A percentile compares a stretch with the other conserved stretches of the same genome.
Conservation (phyloP, 2,113 vertebrate genomes). For the Zootoca vivipara region DNA sequence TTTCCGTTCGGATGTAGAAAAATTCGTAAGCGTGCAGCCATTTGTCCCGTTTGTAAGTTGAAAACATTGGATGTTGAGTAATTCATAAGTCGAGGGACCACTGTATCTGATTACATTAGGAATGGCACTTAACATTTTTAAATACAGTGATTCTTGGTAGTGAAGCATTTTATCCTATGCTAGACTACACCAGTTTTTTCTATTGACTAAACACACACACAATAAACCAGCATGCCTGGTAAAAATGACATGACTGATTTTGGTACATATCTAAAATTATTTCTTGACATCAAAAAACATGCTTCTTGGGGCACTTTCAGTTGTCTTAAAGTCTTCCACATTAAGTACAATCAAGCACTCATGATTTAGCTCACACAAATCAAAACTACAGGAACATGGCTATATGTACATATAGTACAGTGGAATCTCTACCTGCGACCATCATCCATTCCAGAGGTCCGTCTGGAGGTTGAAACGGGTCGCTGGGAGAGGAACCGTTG, state of each 20-base stretch:
- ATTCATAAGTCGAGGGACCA: too few species aligned
- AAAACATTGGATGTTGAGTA: too few species aligned
- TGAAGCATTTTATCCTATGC: slow-evolving; percentile 71
- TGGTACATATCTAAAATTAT: slow-evolving; percentile 51
- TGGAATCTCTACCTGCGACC: too few species aligned
- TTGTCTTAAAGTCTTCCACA: background rate
- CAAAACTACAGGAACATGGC: background rate
- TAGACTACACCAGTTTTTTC: slow-evolving; percentile 71
- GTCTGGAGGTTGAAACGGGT: too few species aligned
- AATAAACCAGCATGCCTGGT: slow-evolving; percentile 58
- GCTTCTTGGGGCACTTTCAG: slow-evolving; percentile 3
- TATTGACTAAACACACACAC: slow-evolving; percentile 71
- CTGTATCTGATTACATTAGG: slow-evolving; percentile 53
- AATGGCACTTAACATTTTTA: slow-evolving; percentile 71
- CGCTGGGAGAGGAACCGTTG: too few species aligned
- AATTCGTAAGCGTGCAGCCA: too few species aligned
- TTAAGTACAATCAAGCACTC: background rate
- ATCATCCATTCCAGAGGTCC: too few species aligned
- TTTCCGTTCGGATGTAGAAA: too few species aligned
- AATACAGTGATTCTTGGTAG: slow-evolving; percentile 68
- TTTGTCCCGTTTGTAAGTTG: too few species aligned
- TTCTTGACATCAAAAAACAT: slow-evolving; percentile 34
- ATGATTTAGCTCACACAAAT: slow-evolving; percentile 1
- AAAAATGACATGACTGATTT: slow-evolving; percentile 53
- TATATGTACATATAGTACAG: background rate